Evolutionary conservation across 2,797 vertebrate species (phyloP).

Genomic region (Esox lucius): DNA sequence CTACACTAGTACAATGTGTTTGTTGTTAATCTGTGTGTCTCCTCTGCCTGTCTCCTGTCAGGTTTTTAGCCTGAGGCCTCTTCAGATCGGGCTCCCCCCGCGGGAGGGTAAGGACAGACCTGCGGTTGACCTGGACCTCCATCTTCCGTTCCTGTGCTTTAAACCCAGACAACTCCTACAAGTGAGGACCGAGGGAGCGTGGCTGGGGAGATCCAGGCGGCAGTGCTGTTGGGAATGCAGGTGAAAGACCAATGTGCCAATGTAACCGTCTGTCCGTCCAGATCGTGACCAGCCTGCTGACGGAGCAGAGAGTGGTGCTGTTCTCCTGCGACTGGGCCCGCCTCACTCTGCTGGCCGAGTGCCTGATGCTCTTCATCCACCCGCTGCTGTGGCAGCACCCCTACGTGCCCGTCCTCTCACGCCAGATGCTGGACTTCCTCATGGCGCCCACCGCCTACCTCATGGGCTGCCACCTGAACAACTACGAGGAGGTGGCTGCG

Average conservation of each 20-base stretch:
- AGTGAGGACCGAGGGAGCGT: not conserved
- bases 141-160: constrained; percentile 92
- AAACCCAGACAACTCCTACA: constrained; percentile 39
- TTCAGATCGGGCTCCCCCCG: constrained; percentile 89
- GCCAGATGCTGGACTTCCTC: constrained; percentile 94
- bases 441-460: constrained; percentile 97
- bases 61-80: constrained; percentile 86
- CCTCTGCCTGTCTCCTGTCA: constrained; percentile 48
- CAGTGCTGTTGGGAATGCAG: not conserved
- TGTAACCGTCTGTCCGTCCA: constrained; percentile 34
- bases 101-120: constrained; percentile 84
- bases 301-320: constrained; percentile 80
- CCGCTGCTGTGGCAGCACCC: constrained; percentile 95
- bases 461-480: constrained; percentile 92
- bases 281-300: constrained; percentile 82
- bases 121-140: constrained; percentile 88
- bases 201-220: not conserved
- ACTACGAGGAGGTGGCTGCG: constrained; percentile 86
- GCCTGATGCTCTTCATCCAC: constrained; percentile 79
- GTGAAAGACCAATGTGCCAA: not conserved
- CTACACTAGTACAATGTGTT: not conserved
- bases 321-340: constrained; percentile 82
- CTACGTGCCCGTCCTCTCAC: constrained; percentile 88
- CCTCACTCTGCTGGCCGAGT: constrained; percentile 77
- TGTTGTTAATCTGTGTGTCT: constrained; percentile 14